Evolutionary conservation across 2,888 invertebrate genomes (phyloP).

Genomic region (Dendrolimus houi): DNA sequence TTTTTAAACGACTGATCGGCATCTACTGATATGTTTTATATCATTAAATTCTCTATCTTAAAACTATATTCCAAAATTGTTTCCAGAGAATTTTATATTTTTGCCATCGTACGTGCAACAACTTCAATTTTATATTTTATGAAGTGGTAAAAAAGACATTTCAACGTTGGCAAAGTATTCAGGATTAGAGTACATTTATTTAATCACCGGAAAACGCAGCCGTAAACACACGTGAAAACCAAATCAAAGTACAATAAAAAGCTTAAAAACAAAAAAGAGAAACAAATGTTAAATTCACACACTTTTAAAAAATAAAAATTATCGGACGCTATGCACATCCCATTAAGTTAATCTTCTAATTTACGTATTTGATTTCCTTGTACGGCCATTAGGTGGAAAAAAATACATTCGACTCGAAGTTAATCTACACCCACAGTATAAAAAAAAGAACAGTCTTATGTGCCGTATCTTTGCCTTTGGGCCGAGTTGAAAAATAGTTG

Average conservation of each 20-base stretch:
- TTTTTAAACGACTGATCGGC: too few species aligned
- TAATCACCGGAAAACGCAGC: neutral
- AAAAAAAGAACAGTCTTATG: slow-evolving; percentile 19
- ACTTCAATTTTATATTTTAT: neutral
- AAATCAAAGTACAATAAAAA: neutral
- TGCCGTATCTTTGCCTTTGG: slow-evolving; percentile 37
- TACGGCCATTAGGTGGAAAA: slow-evolving; percentile 33
- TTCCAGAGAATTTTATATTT: too few species aligned
- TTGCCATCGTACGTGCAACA: too few species aligned
- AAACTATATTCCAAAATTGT: too few species aligned
- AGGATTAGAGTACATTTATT: neutral
- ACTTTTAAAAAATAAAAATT: slow-evolving; percentile 1
- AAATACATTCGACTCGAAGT: slow-evolving; percentile 30
- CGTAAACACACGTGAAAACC: neutral
- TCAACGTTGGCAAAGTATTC: neutral
- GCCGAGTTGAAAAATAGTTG: slow-evolving; percentile 50
- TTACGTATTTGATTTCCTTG: slow-evolving; percentile 37
- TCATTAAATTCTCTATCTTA: too few species aligned
- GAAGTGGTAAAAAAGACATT: neutral
- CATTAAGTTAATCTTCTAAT: slow-evolving; percentile 23
- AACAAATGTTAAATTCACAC: neutral
- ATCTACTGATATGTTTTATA: too few species aligned
- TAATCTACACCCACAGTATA: slow-evolving; percentile 49
- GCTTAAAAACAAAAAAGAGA: neutral
- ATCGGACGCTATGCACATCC: slow-evolving; percentile 6